Evolutionary conservation across 1,140 invertebrate species (phyloP).

Genomic region (Steinernema feltiae): DNA sequence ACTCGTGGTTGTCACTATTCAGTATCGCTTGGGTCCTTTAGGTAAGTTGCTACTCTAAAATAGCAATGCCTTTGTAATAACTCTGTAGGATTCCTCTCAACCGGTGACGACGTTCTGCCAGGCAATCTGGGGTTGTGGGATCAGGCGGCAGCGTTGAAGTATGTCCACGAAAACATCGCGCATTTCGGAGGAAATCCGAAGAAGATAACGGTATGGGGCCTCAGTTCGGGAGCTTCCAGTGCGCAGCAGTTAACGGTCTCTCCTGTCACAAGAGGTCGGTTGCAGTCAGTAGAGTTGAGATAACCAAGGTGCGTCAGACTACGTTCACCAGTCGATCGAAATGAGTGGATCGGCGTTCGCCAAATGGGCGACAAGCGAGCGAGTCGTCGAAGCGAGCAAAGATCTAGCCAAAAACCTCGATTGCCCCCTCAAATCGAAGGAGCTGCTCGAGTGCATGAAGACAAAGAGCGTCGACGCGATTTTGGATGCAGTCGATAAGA

Average conservation of each 20-base stretch:
- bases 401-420: constrained; percentile 12
- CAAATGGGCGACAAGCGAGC: constrained; percentile 25
- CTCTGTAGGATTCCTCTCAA: constrained; percentile 33
- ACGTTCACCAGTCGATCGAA: constrained; percentile 19
- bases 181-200: constrained; percentile 60
- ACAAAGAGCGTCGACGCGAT: constrained; percentile 33
- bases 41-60: constrained; percentile 71
- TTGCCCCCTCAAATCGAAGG: constrained; percentile 11
- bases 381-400: constrained; percentile 19
- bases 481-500: constrained; percentile 27
- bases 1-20: constrained; percentile 65
- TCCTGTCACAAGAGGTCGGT: constrained; percentile 60
- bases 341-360: constrained; percentile 27
- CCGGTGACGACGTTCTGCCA: constrained; percentile 59
- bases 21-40: constrained; percentile 76
- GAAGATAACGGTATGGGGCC: constrained; percentile 61
- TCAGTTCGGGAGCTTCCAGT: constrained; percentile 71
- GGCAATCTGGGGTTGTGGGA: constrained; percentile 68
- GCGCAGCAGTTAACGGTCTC: constrained; percentile 73
- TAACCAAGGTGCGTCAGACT: constrained; percentile 15
- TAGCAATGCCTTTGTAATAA: no score
- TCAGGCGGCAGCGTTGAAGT: constrained; percentile 72
- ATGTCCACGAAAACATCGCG: constrained; percentile 49
- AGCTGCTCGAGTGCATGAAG: constrained; percentile 25
- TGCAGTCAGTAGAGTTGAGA: no score